Conservation (phyloP, 37 sponge, comb jelly and placozoan species). For the Beroe ovata region DNA sequence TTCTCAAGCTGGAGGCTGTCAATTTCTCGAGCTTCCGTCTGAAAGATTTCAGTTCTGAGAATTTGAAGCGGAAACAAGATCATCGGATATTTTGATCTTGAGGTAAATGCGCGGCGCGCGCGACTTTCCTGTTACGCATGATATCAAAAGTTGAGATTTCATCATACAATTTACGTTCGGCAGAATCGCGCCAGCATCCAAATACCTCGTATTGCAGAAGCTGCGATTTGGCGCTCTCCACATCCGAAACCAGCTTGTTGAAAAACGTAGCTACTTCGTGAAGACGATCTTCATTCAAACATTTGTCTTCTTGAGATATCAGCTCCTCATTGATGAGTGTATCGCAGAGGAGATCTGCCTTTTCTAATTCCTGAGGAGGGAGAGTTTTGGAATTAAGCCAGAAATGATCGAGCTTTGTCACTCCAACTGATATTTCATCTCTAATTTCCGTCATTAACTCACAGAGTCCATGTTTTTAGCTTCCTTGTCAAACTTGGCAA, state of each 20-base stretch:
- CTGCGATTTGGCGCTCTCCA: neutral
- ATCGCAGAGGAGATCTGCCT: neutral
- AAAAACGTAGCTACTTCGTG: neutral
- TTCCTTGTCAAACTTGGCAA: conserved; percentile 1
- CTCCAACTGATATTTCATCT: too few relatives aligned
- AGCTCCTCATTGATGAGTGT: neutral
- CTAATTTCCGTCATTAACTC: too few relatives aligned
- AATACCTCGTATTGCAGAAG: neutral
- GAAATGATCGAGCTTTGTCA: too few relatives aligned
- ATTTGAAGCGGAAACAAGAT: too few relatives aligned
- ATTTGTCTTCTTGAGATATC: conserved; percentile 23
- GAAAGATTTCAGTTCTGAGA: too few relatives aligned
- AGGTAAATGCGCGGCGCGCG: too few relatives aligned
- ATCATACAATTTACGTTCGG: too few relatives aligned
- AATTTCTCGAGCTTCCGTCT: conserved; percentile 4
- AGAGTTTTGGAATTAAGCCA: too few relatives aligned
- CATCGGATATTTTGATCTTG: too few relatives aligned
- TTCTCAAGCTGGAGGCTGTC: neutral
- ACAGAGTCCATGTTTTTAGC: neutral
- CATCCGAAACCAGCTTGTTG: neutral
- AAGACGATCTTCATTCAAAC: neutral
- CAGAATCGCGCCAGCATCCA: too few relatives aligned
- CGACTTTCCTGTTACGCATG: too few relatives aligned
- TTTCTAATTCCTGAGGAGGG: neutral
- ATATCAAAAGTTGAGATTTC: too few relatives aligned